Conservation (phyloP, 92 coral and sea anemone species). For the Palythoa grandis region DNA sequence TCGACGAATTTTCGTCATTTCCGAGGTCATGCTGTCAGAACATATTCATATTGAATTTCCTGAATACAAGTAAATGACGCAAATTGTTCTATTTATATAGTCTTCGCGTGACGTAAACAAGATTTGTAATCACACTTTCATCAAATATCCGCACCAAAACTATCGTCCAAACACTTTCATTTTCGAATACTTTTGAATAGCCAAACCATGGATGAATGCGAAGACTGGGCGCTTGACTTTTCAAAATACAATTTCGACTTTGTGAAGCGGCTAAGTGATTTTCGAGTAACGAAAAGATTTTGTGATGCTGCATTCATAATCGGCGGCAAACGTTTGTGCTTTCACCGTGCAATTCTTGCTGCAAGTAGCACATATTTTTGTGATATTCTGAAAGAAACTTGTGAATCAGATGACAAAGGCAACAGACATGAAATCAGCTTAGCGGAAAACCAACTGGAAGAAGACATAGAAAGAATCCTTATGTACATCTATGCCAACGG, state of each 20-base stretch:
- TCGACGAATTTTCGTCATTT: no score
- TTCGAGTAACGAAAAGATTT: slow-evolving; percentile 22
- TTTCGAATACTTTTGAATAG: background rate
- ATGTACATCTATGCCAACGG: slow-evolving; percentile 1
- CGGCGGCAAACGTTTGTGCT: background rate
- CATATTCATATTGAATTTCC: slow-evolving; percentile 3
- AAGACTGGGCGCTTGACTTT: slow-evolving; percentile 25
- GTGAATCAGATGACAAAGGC: background rate
- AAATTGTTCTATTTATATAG: slow-evolving; percentile 26
- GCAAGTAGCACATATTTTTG: slow-evolving; percentile 15
- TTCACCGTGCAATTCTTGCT: slow-evolving; percentile 34
- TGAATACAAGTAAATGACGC: slow-evolving; percentile 28
- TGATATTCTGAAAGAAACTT: background rate
- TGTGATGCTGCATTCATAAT: slow-evolving; percentile 14
- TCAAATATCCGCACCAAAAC: background rate
- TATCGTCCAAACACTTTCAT: background rate
- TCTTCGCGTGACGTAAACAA: background rate
- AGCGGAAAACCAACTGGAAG: background rate
- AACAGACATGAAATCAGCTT: background rate
- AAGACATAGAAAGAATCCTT: background rate
- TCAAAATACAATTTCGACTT: slow-evolving; percentile 41
- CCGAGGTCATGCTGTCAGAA: background rate
- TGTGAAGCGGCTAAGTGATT: slow-evolving; percentile 28
- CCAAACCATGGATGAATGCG: background rate
- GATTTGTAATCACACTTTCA: background rate